Percentiles rank a stretch among this genome's conserved stretches.
Conservation (phyloP, 1,140 invertebrate genomes). For the Venustaconcha ellipsiformis region DNA sequence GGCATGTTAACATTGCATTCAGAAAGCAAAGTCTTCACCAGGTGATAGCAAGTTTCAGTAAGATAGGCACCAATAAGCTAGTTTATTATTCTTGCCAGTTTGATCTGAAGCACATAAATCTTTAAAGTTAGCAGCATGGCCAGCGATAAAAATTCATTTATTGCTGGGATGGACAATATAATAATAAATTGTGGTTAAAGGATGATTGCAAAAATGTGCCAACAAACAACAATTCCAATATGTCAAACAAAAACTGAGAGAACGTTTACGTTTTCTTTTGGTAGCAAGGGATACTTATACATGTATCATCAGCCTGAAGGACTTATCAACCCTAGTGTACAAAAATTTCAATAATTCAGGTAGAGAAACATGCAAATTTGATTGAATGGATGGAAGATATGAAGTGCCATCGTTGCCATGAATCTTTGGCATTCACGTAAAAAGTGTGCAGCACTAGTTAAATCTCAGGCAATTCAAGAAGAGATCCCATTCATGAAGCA, state of each 20-base stretch:
- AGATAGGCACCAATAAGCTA: background rate
- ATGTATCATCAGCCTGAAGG: conserved; percentile 13
- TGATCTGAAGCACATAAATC: too few relatives aligned
- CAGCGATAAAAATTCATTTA: background rate
- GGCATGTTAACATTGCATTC: conserved; percentile 7
- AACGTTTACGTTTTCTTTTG: too few relatives aligned
- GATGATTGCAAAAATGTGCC: background rate
- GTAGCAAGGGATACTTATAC: too few relatives aligned
- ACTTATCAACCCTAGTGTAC: background rate
- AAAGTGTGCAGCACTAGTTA: conserved; percentile 14
- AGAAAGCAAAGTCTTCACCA: background rate
- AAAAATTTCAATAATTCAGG: background rate
- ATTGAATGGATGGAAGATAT: background rate
- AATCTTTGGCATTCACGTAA: conserved; percentile 20
- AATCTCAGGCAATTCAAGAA: background rate
- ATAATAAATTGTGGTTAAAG: conserved; percentile 3
- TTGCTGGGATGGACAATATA: background rate
- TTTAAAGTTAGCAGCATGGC: background rate
- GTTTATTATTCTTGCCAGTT: background rate
- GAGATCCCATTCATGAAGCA: background rate
- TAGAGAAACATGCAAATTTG: background rate
- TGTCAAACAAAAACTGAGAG: too few relatives aligned
- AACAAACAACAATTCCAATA: too few relatives aligned
- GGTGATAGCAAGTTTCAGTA: background rate
- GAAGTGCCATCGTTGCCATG: background rate